Percentiles rank a stretch among this genome's conserved stretches.
Evolutionary conservation across 2,888 invertebrate species (phyloP).

Genomic region (Drosophila lutescens): DNA sequence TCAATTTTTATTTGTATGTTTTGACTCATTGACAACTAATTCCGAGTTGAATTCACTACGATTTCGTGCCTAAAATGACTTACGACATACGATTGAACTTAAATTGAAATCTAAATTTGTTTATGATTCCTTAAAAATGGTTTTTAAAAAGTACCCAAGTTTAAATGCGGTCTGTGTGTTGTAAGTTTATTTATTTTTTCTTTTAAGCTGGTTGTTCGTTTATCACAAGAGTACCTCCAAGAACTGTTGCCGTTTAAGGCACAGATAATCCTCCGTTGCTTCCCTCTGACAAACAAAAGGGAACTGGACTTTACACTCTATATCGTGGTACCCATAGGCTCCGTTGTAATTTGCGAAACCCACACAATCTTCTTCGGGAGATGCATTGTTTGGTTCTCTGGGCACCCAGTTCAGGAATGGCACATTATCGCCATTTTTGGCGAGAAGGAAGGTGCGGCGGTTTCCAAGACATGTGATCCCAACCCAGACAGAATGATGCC

Average conservation of each 20-base stretch:
- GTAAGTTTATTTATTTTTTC: too few species aligned
- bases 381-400: neutral
- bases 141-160: too few species aligned
- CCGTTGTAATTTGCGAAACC: conserved; percentile 12
- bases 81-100: too few species aligned
- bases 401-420: neutral
- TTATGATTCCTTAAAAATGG: too few species aligned
- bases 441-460: neutral
- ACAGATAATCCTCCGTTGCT: neutral
- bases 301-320: conserved; percentile 8
- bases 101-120: too few species aligned
- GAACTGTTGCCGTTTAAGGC: conserved; percentile 6
- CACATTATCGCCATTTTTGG: neutral
- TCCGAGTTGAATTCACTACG: too few species aligned
- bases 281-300: conserved; percentile 14
- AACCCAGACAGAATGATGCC: neutral
- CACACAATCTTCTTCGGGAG: conserved; percentile 21
- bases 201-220: too few species aligned
- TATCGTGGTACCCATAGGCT: conserved; percentile 21
- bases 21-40: too few species aligned
- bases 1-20: too few species aligned
- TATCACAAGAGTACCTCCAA: neutral
- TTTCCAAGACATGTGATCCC: conserved; percentile 1
- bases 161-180: too few species aligned
- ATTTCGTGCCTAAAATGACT: too few species aligned